Conservation (phyloP, 1,140 invertebrate genomes). For the Heliconius nattereri region DNA sequence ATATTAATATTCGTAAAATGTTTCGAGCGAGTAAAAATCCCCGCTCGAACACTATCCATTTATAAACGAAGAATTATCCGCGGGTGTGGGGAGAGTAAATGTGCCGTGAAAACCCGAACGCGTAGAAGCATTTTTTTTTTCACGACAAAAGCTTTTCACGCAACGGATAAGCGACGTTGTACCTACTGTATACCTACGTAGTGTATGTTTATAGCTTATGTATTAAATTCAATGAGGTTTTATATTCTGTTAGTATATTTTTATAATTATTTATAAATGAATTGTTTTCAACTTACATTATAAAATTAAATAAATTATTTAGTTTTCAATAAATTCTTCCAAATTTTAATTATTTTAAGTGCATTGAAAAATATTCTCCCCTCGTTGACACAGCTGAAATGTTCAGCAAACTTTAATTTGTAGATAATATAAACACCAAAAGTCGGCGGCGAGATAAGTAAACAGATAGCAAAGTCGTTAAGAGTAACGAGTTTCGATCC, state of each 20-base stretch:
- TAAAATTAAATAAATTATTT: background rate
- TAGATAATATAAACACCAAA: constrained; percentile 68
- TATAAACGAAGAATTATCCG: constrained; percentile 72
- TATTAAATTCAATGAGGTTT: background rate
- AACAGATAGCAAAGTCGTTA: constrained; percentile 67
- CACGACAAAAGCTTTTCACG: constrained; percentile 67
- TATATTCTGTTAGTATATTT: background rate
- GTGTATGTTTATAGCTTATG: background rate
- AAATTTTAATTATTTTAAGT: constrained; percentile 30
- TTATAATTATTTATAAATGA: too few relatives aligned
- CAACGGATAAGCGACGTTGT: constrained; percentile 51
- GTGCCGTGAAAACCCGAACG: constrained; percentile 71
- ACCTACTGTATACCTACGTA: background rate
- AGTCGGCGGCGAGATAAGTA: constrained; percentile 65
- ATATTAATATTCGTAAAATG: constrained; percentile 24
- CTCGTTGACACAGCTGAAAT: constrained; percentile 53
- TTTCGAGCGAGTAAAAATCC: constrained; percentile 52
- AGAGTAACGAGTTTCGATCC: constrained; percentile 64
- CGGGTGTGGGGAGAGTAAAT: constrained; percentile 64
- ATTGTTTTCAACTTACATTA: too few relatives aligned
- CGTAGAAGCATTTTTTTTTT: constrained; percentile 71
- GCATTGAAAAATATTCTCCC: constrained; percentile 41
- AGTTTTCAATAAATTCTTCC: background rate
- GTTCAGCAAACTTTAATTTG: constrained; percentile 70
- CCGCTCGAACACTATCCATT: constrained; percentile 63